A percentile compares a stretch with the other conserved stretches of the same genome.
Evolutionary conservation across 1,140 invertebrate genomes (phyloP).

Genomic region (Aphelenchoides fujianensis): DNA sequence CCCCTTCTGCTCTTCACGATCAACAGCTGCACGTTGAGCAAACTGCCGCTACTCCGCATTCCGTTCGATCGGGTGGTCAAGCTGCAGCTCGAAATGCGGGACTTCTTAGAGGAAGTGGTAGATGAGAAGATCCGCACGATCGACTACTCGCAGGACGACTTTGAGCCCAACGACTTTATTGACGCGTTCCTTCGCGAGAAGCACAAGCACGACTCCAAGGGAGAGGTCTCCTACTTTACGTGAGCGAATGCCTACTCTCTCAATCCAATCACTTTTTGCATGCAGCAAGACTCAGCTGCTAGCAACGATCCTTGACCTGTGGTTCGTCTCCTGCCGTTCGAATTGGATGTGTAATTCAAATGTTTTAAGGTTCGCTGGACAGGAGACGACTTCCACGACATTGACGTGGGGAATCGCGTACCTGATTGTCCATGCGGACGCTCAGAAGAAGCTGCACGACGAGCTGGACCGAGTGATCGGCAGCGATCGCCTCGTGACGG

Average conservation of each 20-base stretch:
- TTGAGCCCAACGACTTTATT: neutral
- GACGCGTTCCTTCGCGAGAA: neutral
- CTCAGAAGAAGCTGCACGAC: conserved; percentile 35
- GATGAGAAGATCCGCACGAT: neutral
- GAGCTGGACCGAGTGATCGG: conserved; percentile 34
- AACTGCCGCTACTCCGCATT: neutral
- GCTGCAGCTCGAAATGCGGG: neutral
- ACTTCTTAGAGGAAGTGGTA: neutral
- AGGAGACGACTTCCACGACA: conserved; percentile 31
- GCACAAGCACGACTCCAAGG: neutral
- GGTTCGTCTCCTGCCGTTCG: neutral
- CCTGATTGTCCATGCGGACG: conserved; percentile 26
- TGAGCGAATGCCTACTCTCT: neutral
- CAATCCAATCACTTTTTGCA: neutral
- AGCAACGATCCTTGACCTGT: neutral
- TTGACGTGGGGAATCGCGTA: conserved; percentile 28
- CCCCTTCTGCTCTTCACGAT: neutral
- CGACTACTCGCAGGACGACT: neutral
- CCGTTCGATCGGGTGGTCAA: neutral
- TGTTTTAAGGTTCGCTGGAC: conserved; percentile 5
- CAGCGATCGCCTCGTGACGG: neutral
- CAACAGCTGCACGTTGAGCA: neutral
- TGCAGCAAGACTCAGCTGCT: too few species aligned
- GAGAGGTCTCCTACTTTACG: neutral
- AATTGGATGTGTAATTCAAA: neutral